Evolutionary conservation across 1,140 invertebrate species (phyloP), one percentile per base, ranked within the genome.

Genomic region (Drosophila pectinifera): DNA sequence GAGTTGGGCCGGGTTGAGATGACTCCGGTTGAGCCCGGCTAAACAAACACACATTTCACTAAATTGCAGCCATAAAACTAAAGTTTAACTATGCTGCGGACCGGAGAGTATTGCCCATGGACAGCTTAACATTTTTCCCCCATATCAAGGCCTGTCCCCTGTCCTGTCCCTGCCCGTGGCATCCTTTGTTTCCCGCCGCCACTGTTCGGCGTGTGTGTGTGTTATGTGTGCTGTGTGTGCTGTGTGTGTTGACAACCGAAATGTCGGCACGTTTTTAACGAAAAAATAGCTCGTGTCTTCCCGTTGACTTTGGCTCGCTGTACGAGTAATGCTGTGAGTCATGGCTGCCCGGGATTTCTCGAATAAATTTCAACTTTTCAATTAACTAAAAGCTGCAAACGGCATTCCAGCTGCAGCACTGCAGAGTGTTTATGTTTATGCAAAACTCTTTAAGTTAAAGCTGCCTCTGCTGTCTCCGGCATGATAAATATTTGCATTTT

Each of bases 41-140:
- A 76, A 69, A 58, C 62, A 82, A 74, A 62, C 79, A 73, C 31
- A 83, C 80, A 89, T 88, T 88, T 89, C 68, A 86, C 61, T 78
- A 88, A 88, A 88, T 88, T 88, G 85, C 80, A 84, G 80, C 77
- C 61, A 88, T 88, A 90, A 88, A 88, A 88, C 84, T 88, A 89
- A 89, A 88, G 73, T 88, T 88, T 89, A 88, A 88, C 83, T 80
- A 78, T 64, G 65, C 61, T 65, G 45, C 64, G 64, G 59, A 68
- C 43, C 59, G 45, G 45, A 31, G 51, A 22, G 54, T 58, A 78
- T 78, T 69, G 62, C 63, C 73, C 82, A 80, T 73, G 61, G 59
- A 63, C 62, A 81, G 62, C 73, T 64, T 72, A 55, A 69, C 67
- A 70, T 53, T 64, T 63, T 68, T 51, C 43, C 57, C 31, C 63